phyloP scores from a whole-genome alignment of 2,888 invertebrate species.

The Ormyrus labotus region DNA sequence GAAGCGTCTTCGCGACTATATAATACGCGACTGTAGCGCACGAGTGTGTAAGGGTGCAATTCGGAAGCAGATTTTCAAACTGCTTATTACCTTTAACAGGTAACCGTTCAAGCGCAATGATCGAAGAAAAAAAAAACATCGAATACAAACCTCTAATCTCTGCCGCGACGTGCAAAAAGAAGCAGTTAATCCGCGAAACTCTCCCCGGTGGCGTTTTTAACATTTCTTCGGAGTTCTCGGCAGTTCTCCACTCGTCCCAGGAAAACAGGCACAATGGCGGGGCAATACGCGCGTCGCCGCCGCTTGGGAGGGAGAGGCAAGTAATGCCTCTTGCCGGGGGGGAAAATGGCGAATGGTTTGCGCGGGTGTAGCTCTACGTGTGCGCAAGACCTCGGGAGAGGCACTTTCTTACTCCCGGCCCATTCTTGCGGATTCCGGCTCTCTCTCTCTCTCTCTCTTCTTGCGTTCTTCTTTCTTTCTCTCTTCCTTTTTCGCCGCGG shows the following conservation, averaged over 20 bases:
- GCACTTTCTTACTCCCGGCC: conserved; percentile 51
- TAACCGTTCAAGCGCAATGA: too few relatives aligned
- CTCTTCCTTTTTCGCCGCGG: conserved; percentile 23
- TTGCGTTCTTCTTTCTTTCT: conserved; percentile 16
- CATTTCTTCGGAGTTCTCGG: too few relatives aligned
- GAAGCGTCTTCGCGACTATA: too few relatives aligned
- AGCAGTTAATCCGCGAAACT: too few relatives aligned
- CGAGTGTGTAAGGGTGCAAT: too few relatives aligned
- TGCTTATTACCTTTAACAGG: too few relatives aligned
- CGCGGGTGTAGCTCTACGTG: neutral
- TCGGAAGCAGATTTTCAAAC: too few relatives aligned
- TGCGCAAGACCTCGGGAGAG: conserved; percentile 44
- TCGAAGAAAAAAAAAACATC: too few relatives aligned
- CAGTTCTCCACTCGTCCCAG: neutral
- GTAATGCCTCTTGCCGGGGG: conserved; percentile 35
- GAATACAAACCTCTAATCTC: too few relatives aligned
- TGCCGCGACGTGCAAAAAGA: too few relatives aligned
- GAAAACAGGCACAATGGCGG: conserved; percentile 38
- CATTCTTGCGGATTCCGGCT: conserved; percentile 51
- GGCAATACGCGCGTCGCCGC: conserved; percentile 17
- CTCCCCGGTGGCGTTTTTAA: too few relatives aligned
- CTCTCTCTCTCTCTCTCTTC: conserved; percentile 8
- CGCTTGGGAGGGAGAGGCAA: conserved; percentile 20
- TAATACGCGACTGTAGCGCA: too few relatives aligned
- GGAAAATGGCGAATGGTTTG: conserved; percentile 54